Evolutionary conservation across 2,113 vertebrate species (phyloP), one percentile per base, ranked within the genome.

Genomic region (Nothocercus nigrocapillus): DNA sequence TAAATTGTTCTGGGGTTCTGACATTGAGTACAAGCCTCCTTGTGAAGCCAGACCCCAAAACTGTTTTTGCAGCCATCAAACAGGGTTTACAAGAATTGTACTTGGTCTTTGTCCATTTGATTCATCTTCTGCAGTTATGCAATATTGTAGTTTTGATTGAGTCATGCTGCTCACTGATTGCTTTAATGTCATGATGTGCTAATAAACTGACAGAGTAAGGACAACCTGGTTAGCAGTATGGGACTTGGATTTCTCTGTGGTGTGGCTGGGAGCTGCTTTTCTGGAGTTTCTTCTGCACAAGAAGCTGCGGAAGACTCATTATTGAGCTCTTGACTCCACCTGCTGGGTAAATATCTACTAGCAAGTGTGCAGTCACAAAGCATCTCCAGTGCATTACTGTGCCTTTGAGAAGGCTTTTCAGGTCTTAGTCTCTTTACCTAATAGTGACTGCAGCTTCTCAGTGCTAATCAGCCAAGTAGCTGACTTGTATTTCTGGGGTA

Each of bases 251-350:
- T 30, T 84, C 69, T 7, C 30, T 58, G 54, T 30, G 28, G 4
- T 77, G 28, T 82, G 78, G 77, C 86, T 42, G 70, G 77, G 49
- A 75, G 56, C 64, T 86, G 72, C 45, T 74, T 91, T 24, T 38
- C 54, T 49, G 15, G 54, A 30, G 54, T 30, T 54, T 30, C 2
- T 30, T 56, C 13, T 9, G 9, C 54, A 56, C 7, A 30, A 30
- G 54, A 56, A 56, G 28, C 27, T 28, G 16, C 15, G 30, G 54
- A 56, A 56, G 27, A 28, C 54, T 30, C 16, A 30, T 56, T 93
- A 40, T 27, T 96, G 92, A 93, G 91, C 83, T 85, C 81, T 86
- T 92, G 85, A 92, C 95, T 97, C 96, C 97, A 94, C 89, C 97
- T 97, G 90, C 91, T 97, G 97, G 94, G 82, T 82, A 72, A 92